Evolutionary conservation across 1,140 invertebrate species (phyloP), one percentile per base, ranked within the genome.

Genomic region (Lordiphosa mommai): DNA sequence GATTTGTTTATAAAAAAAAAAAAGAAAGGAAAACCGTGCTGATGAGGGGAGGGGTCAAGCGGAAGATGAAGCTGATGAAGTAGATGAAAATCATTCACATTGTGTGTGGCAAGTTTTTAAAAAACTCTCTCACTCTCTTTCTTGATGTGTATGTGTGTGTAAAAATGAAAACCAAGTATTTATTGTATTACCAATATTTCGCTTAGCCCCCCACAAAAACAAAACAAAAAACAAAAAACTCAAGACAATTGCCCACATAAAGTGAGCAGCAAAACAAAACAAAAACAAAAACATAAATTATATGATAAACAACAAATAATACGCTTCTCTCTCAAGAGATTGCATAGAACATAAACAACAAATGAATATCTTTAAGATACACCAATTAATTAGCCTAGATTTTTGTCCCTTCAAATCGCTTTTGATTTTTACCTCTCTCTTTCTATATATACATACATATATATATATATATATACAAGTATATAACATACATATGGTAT

Each of bases 91-190:
- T 50, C 30, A 14, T 14, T 48, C 16, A 37, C 17, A 37, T 37
- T 50, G 37, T 27, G 40, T 41, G 51, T 51, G 52, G 43, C 50
- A 63, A 72, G 74, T 80, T 80, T 80, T 43, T 58, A 82, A 82
- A 82, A 82, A 82, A 82, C 71, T 68, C 29, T 40, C 13, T 49
- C 1, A 12, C 8, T 17, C 5, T 27, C 20, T 34, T 27, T 23
- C 33, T 44, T 32, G 13, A 51, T 44, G 17, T 33, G 37, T 52
- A 16, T 37, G 38, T 58, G 33, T 56, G 7, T 44, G 27, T 57
- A 40, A 17, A 34, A 55, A 57, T 33, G 64, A 60, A 29, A 46
- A 47, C 14, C 68, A 80, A 80, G 73, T 73, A 67, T 70, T 69
- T 65, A 65, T 72, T 48, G 30, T 48, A 30, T 20, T 20, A 20